phyloP scores from a whole-genome alignment of 2,797 vertebrate species.

The Oophaga sylvatica region DNA sequence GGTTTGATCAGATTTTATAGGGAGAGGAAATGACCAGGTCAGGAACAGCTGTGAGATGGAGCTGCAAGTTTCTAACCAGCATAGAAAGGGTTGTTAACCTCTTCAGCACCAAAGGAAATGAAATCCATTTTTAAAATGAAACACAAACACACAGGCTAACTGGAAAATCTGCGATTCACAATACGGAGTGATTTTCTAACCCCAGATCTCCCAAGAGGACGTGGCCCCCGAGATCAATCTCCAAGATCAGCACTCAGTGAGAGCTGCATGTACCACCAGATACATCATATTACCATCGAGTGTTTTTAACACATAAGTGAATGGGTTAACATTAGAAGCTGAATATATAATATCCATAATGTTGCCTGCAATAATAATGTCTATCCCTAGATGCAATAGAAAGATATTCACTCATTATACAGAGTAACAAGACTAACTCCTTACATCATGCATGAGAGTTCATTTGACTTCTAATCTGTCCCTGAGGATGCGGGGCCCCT shows the following conservation, averaged over 20 bases:
- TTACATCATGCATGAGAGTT: conserved; percentile 12
- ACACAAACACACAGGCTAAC: too few relatives aligned
- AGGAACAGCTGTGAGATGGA: too few relatives aligned
- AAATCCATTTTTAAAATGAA: too few relatives aligned
- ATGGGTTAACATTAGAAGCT: background rate
- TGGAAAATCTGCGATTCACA: too few relatives aligned
- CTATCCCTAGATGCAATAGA: background rate
- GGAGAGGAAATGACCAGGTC: too few relatives aligned
- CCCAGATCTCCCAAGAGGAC: too few relatives aligned
- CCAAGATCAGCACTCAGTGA: background rate
- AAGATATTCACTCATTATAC: background rate
- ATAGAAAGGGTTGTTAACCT: too few relatives aligned
- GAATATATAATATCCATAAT: background rate
- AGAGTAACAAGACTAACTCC: background rate
- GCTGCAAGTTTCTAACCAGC: too few relatives aligned
- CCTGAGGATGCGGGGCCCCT: background rate
- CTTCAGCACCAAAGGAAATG: too few relatives aligned
- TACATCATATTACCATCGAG: background rate
- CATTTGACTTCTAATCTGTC: conserved; percentile 31
- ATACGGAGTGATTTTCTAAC: too few relatives aligned
- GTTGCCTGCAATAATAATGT: background rate
- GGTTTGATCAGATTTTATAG: too few relatives aligned
- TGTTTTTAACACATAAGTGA: background rate
- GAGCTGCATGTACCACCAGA: background rate
- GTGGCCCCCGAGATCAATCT: too few relatives aligned